Conservation (phyloP, 2,797 vertebrate species). For the Phrynocephalus vlangalii region DNA sequence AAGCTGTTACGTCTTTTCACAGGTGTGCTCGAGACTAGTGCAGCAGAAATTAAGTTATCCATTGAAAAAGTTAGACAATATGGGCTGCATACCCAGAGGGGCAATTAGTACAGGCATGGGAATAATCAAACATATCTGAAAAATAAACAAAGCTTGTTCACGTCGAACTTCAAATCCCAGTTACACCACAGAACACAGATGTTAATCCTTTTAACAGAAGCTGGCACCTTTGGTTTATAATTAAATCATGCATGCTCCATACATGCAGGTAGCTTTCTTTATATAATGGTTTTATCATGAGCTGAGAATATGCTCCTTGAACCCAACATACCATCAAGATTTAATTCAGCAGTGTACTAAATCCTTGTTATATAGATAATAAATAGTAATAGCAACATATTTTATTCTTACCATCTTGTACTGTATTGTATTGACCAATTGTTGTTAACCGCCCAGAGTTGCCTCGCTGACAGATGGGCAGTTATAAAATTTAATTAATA, state of each 20-base stretch:
- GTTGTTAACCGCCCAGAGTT: no score
- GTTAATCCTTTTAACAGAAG: constrained; percentile 75
- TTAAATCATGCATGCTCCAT: constrained; percentile 69
- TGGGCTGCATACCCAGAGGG: constrained; percentile 61
- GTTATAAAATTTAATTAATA: no score
- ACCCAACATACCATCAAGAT: constrained; percentile 42
- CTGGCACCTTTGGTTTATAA: constrained; percentile 70
- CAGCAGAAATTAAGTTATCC: constrained; percentile 73
- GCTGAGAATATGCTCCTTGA: constrained; percentile 36
- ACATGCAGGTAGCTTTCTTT: constrained; percentile 35
- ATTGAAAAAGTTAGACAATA: constrained; percentile 66
- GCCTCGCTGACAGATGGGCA: no score
- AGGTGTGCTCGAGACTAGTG: constrained; percentile 77
- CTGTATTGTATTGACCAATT: no score
- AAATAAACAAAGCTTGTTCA: constrained; percentile 75
- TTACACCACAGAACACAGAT: constrained; percentile 75
- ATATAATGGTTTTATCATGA: constrained; percentile 43
- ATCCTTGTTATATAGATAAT: constrained; percentile 39
- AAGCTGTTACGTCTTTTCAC: constrained; percentile 73
- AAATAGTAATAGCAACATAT: constrained; percentile 35
- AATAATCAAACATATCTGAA: constrained; percentile 69
- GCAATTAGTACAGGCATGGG: constrained; percentile 71
- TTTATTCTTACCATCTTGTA: constrained; percentile 4
- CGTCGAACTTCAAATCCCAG: constrained; percentile 67
- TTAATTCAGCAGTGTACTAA: neutral